These are phyloP conservation scores for Lasius platythorax DNA, from an alignment of 2,888 invertebrate genomes.

Conservation along the genomic window DNA sequence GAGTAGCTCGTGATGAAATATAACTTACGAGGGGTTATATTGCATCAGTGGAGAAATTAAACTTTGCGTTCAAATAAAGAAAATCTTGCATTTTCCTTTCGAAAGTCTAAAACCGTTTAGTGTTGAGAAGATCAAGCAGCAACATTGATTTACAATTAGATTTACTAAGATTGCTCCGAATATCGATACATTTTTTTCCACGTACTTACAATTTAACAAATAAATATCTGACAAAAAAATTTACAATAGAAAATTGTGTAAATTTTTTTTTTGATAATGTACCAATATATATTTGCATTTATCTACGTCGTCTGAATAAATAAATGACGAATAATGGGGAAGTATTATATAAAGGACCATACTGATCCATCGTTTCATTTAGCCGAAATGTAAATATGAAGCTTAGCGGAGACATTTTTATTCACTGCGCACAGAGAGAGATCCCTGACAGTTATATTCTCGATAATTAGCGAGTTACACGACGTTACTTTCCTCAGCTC, in stretches of 20 bases:
- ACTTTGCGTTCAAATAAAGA: slow-evolving; percentile 13
- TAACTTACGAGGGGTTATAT: slow-evolving; percentile 5
- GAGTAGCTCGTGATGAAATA: slow-evolving; percentile 19
- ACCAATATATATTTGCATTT: not conserved
- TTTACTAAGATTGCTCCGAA: not conserved
- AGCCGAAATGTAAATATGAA: not conserved
- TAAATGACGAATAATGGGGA: not conserved
- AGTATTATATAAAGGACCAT: not conserved
- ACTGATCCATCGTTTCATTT: not conserved
- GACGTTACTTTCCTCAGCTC: not conserved
- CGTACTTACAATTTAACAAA: not conserved
- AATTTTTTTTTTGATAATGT: not conserved
- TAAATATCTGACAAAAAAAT: not conserved
- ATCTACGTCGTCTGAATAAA: not conserved
- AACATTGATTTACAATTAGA: not conserved
- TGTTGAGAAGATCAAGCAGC: not conserved
- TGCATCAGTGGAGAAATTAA: slow-evolving; percentile 28
- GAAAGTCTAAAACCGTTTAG: slow-evolving; percentile 3
- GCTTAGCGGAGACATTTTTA: not conserved
- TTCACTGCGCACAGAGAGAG: not conserved
- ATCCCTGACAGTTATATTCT: slow-evolving; percentile 6
- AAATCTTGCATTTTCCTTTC: slow-evolving; percentile 1
- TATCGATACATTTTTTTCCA: not conserved
- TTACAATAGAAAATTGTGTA: not conserved
- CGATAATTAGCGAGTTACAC: not conserved